Evolutionary conservation across 2,888 invertebrate genomes (phyloP).

Genomic region (Macroteleia sp.): DNA sequence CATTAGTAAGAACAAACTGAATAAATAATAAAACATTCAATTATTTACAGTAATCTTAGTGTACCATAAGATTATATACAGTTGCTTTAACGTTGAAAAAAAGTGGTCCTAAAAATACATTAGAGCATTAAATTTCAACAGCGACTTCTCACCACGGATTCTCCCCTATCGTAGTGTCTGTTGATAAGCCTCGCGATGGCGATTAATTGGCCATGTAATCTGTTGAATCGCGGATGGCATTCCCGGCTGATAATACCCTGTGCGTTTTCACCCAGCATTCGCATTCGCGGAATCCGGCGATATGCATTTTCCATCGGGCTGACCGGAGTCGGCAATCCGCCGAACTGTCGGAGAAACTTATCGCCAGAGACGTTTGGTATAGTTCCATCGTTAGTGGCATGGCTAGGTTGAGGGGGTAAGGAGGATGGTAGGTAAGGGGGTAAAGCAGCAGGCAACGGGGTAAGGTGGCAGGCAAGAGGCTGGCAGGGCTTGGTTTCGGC

Average conservation of each 20-base stretch:
- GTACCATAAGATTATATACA: too few species aligned
- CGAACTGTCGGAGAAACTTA: constrained; percentile 79
- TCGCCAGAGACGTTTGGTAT: constrained; percentile 74
- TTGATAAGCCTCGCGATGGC: constrained; percentile 27
- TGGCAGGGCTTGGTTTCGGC: constrained; percentile 69
- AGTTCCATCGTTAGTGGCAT: constrained; percentile 75
- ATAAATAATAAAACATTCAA: too few species aligned
- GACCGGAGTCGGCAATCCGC: constrained; percentile 75
- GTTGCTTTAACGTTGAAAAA: too few species aligned
- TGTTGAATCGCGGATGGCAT: constrained; percentile 32
- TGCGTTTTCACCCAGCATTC: constrained; percentile 35
- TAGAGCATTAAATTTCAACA: too few species aligned
- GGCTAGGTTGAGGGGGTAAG: constrained; percentile 57
- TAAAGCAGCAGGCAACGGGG: constrained; percentile 67
- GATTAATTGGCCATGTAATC: constrained; percentile 50
- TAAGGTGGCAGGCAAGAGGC: constrained; percentile 67
- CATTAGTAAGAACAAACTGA: too few species aligned
- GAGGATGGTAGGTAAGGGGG: constrained; percentile 67
- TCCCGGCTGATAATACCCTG: constrained; percentile 15
- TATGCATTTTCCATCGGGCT: constrained; percentile 54
- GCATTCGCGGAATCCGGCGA: constrained; percentile 55
- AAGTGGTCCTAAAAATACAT: too few species aligned
- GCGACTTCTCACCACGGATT: too few species aligned
- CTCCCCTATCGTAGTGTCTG: too few species aligned
- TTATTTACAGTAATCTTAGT: too few species aligned